phyloP scores from a whole-genome alignment of 1,140 invertebrate species.

The Dendrolimus kikuchii region DNA sequence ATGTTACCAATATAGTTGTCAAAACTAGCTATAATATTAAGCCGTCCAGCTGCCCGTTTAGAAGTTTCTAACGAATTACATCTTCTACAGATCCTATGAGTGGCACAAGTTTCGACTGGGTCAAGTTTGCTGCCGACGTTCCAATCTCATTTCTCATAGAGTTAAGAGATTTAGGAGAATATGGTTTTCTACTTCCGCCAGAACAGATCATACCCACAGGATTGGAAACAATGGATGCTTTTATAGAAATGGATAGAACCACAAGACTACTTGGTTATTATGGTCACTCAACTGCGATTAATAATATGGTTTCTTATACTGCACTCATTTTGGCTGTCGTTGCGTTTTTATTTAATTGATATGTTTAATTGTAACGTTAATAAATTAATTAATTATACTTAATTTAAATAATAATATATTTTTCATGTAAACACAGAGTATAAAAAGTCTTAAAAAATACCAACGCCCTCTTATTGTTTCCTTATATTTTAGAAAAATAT shows the following conservation, averaged over 20 bases:
- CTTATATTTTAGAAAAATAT: no score
- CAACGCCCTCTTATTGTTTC: no score
- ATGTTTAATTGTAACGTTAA: neutral
- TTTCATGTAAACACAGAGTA: no score
- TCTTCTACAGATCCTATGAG: constrained; percentile 60
- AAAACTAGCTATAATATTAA: no score
- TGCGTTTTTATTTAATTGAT: neutral
- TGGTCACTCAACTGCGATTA: constrained; percentile 9
- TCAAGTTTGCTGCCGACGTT: constrained; percentile 75
- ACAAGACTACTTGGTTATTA: constrained; percentile 35
- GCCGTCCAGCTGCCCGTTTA: no score
- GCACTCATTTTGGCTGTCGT: constrained; percentile 6
- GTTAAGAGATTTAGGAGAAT: constrained; percentile 79
- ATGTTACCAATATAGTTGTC: no score
- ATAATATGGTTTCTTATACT: constrained; percentile 15
- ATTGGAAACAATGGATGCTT: constrained; percentile 78
- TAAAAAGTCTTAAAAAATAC: no score
- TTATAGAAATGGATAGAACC: constrained; percentile 65
- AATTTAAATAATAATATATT: no score
- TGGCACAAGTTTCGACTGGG: constrained; percentile 82
- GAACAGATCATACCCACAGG: constrained; percentile 81
- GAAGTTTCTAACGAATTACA: neutral
- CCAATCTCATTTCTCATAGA: constrained; percentile 79
- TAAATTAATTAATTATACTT: neutral
- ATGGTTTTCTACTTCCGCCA: constrained; percentile 85